Evolutionary conservation across 2,113 vertebrate species (phyloP).

Genomic region (Dunckerocampus dactyliophorus): DNA sequence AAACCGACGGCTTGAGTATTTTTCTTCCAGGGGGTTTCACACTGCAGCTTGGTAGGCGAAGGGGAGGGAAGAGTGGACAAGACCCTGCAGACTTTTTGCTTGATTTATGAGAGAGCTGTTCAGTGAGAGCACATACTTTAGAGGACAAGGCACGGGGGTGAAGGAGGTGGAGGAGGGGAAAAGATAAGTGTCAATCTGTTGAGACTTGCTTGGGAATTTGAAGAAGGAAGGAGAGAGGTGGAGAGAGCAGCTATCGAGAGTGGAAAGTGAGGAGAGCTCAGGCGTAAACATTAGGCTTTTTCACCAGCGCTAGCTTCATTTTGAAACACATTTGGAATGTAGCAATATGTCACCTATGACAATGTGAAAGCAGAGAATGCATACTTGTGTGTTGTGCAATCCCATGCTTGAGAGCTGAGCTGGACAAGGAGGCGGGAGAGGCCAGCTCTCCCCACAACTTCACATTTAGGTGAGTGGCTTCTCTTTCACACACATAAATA

Average conservation of each 20-base stretch:
- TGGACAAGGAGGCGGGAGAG: slow-evolving; percentile 16
- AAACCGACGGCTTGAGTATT: slow-evolving; percentile 22
- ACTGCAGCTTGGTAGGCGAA: neutral
- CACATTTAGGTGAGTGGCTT: slow-evolving; percentile 66
- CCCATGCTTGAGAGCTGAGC: slow-evolving; percentile 52
- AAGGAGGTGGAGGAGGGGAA: slow-evolving; percentile 56
- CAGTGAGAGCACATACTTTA: slow-evolving; percentile 22
- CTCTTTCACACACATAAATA: slow-evolving; percentile 8
- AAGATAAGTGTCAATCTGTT: slow-evolving; percentile 76
- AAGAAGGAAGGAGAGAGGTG: slow-evolving; percentile 58
- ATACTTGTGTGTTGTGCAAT: slow-evolving; percentile 64
- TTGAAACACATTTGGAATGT: slow-evolving; percentile 31
- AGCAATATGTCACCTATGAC: slow-evolving; percentile 29
- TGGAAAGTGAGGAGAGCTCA: slow-evolving; percentile 40
- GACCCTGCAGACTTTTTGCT: slow-evolving; percentile 3
- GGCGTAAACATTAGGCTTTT: slow-evolving; percentile 54
- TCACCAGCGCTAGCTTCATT: slow-evolving; percentile 2
- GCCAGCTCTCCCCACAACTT: slow-evolving; percentile 39
- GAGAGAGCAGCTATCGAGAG: slow-evolving; percentile 31
- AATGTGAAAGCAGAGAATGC: slow-evolving; percentile 47
- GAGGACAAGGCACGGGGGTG: slow-evolving; percentile 42
- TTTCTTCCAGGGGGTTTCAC: slow-evolving; percentile 19
- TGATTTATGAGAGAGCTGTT: slow-evolving; percentile 39
- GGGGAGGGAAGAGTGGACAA: slow-evolving; percentile 21
- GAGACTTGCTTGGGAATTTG: slow-evolving; percentile 81